phyloP scores from a whole-genome alignment of 2,888 invertebrate genomes.

The Polydrusus cervinus region DNA sequence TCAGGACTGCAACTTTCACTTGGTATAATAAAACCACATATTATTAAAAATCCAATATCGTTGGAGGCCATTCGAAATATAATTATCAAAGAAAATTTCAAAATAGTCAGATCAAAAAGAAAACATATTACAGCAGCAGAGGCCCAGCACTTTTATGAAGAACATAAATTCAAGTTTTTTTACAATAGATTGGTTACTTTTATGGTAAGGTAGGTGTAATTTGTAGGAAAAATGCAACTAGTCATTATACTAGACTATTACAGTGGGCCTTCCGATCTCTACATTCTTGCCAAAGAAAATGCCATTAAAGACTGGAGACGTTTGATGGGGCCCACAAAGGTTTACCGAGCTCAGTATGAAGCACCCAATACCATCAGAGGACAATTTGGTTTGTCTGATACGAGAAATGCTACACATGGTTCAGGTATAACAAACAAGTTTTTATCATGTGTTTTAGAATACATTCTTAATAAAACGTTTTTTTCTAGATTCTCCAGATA shows the following conservation, averaged over 20 bases:
- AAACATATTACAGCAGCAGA: constrained; percentile 76
- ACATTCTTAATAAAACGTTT: background rate
- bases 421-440: constrained; percentile 79
- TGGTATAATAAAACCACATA: constrained; percentile 91
- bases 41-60: constrained; percentile 84
- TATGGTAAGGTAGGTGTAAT: constrained; percentile 81
- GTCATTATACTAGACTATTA: constrained; percentile 13
- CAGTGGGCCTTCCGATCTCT: constrained; percentile 89
- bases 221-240: background rate
- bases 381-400: constrained; percentile 92
- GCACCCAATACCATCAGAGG: constrained; percentile 88
- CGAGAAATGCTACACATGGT: constrained; percentile 95
- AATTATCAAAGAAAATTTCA: constrained; percentile 81
- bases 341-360: constrained; percentile 84
- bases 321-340: constrained; percentile 94
- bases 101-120: constrained; percentile 81
- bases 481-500: constrained; percentile 82
- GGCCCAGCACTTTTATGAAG: constrained; percentile 86
- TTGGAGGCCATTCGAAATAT: constrained; percentile 80
- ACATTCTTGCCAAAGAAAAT: constrained; percentile 84
- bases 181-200: constrained; percentile 87
- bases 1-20: constrained; percentile 80
- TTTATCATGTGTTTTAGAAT: too few relatives aligned
- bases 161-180: constrained; percentile 89
- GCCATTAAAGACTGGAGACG: constrained; percentile 87